These are phyloP conservation scores for Caenorhabditis latens DNA, from an alignment of 1,140 invertebrate genomes.

Conservation along the genomic window DNA sequence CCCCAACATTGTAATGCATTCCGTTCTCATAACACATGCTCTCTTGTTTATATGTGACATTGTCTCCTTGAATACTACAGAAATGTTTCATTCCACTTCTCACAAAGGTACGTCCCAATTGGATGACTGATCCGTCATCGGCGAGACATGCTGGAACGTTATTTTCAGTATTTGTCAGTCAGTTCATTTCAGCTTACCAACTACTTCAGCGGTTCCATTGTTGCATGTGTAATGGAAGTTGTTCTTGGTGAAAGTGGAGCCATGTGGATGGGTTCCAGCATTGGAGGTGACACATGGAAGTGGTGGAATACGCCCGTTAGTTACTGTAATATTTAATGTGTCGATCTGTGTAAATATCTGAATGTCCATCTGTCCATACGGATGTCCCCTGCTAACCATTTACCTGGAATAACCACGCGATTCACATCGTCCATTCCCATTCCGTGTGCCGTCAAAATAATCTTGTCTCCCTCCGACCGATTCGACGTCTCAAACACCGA, in stretches of 20 bases:
- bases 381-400: background rate
- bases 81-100: constrained; percentile 72
- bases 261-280: constrained; percentile 76
- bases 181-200: constrained; percentile 66
- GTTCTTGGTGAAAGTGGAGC: constrained; percentile 77
- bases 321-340: constrained; percentile 63
- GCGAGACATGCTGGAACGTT: constrained; percentile 72
- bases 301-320: constrained; percentile 70
- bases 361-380: constrained; percentile 6
- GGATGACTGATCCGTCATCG: constrained; percentile 76
- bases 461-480: constrained; percentile 45
- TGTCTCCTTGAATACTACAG: constrained; percentile 75
- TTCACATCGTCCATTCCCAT: constrained; percentile 71
- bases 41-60: constrained; percentile 76
- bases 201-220: constrained; percentile 77
- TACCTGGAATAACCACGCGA: constrained; percentile 75
- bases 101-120: constrained; percentile 75
- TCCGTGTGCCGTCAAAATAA: constrained; percentile 73
- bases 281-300: constrained; percentile 73
- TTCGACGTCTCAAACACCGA: constrained; percentile 28
- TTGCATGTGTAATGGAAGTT: constrained; percentile 76
- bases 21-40: constrained; percentile 77
- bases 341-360: constrained; percentile 67
- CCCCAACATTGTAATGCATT: constrained; percentile 76
- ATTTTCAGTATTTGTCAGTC: background rate